These are phyloP conservation scores for Drosophila santomea DNA, from an alignment of 1,140 invertebrate species.

Conservation along the genomic window DNA sequence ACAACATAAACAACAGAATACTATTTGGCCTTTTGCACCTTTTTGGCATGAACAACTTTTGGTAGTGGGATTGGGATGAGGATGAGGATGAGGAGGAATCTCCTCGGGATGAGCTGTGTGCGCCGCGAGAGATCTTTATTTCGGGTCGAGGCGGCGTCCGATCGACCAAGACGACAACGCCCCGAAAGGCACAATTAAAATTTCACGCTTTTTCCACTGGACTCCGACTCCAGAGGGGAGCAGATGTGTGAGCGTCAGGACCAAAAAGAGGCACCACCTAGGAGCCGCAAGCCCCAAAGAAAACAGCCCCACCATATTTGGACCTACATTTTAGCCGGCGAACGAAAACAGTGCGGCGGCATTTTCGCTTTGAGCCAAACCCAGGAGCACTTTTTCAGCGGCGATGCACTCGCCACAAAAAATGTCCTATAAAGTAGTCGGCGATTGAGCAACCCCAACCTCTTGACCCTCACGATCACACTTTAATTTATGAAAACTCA, in stretches of 20 bases:
- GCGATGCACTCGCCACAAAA: slow-evolving; percentile 6
- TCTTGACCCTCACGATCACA: neutral
- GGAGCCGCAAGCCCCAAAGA: slow-evolving; percentile 14
- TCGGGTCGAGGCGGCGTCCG: slow-evolving; percentile 63
- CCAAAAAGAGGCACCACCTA: slow-evolving; percentile 61
- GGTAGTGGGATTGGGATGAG: slow-evolving; percentile 28
- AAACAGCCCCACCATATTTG: slow-evolving; percentile 62
- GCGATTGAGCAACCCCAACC: too few species aligned
- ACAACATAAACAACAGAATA: slow-evolving; percentile 82
- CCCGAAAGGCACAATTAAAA: slow-evolving; percentile 82
- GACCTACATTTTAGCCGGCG: slow-evolving; percentile 39
- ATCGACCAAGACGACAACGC: slow-evolving; percentile 64
- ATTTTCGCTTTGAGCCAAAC: slow-evolving; percentile 67
- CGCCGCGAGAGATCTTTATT: slow-evolving; percentile 76
- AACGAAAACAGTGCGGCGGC: slow-evolving; percentile 61
- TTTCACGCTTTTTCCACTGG: slow-evolving; percentile 64
- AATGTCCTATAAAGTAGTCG: neutral
- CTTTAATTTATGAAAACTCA: neutral
- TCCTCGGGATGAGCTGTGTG: slow-evolving; percentile 61
- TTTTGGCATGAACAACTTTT: slow-evolving; percentile 79
- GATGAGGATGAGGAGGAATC: slow-evolving; percentile 5
- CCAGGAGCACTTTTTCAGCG: slow-evolving; percentile 39
- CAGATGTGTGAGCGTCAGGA: slow-evolving; percentile 22
- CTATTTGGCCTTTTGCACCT: slow-evolving; percentile 81
- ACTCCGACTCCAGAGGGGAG: slow-evolving; percentile 12